Evolutionary conservation across 2,888 invertebrate species (phyloP).

Genomic region (Sipunculus nudus): DNA sequence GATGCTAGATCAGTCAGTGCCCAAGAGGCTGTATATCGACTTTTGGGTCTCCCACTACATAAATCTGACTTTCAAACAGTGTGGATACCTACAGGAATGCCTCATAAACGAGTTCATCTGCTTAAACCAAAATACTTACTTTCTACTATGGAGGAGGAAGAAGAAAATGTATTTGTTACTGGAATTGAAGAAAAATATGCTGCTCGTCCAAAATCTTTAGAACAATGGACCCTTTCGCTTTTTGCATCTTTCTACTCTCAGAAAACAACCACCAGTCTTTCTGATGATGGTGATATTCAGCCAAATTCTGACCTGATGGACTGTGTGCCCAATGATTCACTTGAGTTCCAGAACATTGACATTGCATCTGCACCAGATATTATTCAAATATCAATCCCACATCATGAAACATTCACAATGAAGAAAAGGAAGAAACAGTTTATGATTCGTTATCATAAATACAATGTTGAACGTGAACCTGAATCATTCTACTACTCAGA

Average conservation of each 20-base stretch:
- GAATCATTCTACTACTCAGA: too few relatives aligned
- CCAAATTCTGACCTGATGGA: too few relatives aligned
- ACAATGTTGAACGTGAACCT: too few relatives aligned
- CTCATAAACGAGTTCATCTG: constrained; percentile 44
- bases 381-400: too few relatives aligned
- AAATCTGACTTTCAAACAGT: constrained; percentile 23
- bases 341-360: too few relatives aligned
- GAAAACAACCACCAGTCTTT: too few relatives aligned
- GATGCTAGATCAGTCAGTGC: constrained; percentile 42
- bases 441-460: too few relatives aligned
- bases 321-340: too few relatives aligned
- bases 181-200: constrained; percentile 49
- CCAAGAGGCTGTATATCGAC: constrained; percentile 42
- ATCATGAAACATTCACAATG: too few relatives aligned
- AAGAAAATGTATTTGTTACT: constrained; percentile 27
- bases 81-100: constrained; percentile 38
- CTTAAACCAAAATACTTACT: constrained; percentile 42
- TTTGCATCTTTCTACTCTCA: constrained; percentile 33
- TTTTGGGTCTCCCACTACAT: constrained; percentile 38
- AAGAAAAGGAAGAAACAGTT: too few relatives aligned
- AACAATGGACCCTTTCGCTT: constrained; percentile 51
- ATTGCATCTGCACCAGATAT: too few relatives aligned
- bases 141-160: constrained; percentile 29
- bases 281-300: too few relatives aligned
- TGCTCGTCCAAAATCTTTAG: constrained; percentile 44